Evolutionary conservation across 2,888 invertebrate genomes (phyloP).

Genomic region (Osmoderma eremita): DNA sequence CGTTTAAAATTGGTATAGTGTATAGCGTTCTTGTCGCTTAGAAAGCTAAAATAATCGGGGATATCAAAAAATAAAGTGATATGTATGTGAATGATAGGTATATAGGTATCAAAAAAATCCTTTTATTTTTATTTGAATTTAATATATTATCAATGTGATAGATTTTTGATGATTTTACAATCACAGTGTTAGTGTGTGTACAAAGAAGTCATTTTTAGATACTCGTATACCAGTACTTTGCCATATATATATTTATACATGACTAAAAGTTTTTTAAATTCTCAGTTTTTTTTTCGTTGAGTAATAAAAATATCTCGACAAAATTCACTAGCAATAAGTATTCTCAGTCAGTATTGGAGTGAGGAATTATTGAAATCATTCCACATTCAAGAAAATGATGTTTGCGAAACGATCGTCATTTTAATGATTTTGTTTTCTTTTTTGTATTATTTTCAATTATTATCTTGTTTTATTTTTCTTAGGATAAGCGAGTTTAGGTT

Average conservation of each 20-base stretch:
- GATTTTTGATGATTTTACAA: conserved; percentile 77
- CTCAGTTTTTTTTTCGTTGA: conserved; percentile 55
- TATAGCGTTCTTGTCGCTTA: conserved; percentile 15
- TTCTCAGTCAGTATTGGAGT: conserved; percentile 66
- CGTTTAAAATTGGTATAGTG: conserved; percentile 19
- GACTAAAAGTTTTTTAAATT: conserved; percentile 53
- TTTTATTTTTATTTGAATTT: conserved; percentile 43
- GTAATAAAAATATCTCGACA: conserved; percentile 55
- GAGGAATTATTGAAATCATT: conserved; percentile 61
- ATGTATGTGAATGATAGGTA: conserved; percentile 32
- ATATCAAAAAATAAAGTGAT: conserved; percentile 30
- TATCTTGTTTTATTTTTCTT: conserved; percentile 48
- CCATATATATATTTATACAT: conserved; percentile 61
- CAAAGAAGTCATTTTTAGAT: conserved; percentile 66
- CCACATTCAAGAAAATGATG: conserved; percentile 52
- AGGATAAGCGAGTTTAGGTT: conserved; percentile 43
- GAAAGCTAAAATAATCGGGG: not conserved
- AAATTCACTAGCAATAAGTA: conserved; percentile 67
- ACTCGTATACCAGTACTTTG: conserved; percentile 65
- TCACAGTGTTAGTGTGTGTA: conserved; percentile 68
- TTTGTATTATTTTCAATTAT: conserved; percentile 57
- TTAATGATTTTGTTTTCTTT: conserved; percentile 49
- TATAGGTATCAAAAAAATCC: conserved; percentile 33
- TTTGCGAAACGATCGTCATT: conserved; percentile 40
- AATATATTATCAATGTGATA: conserved; percentile 68